A percentile compares a stretch with the other conserved stretches of the same genome.
These are phyloP conservation scores for Periophthalmodon schlosseri DNA, from an alignment of 2,113 vertebrate genomes.

Conservation along the genomic window DNA sequence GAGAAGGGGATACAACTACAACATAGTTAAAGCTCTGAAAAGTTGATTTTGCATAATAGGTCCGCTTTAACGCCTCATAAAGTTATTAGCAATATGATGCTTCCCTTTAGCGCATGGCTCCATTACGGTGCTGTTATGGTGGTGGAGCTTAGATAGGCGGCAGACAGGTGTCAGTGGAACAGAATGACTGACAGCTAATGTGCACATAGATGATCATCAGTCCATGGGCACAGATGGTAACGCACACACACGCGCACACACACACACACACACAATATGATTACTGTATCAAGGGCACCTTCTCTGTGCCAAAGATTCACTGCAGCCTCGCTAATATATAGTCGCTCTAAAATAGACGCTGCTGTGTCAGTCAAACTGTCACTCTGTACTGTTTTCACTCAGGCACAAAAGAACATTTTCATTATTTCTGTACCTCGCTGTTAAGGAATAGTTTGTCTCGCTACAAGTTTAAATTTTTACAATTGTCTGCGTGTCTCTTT, in stretches of 20 bases:
- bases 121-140: conserved; percentile 2
- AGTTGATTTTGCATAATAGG: too few relatives aligned
- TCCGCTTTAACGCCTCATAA: background rate
- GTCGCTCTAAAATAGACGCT: conserved; percentile 28
- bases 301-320: conserved; percentile 30
- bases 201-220: conserved; percentile 53
- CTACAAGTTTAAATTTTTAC: background rate
- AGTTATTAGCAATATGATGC: background rate
- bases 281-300: conserved; percentile 56
- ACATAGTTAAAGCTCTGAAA: too few relatives aligned
- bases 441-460: background rate
- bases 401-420: conserved; percentile 14
- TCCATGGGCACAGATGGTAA: conserved; percentile 51
- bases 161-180: conserved; percentile 35
- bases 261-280: conserved; percentile 20
- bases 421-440: background rate
- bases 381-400: conserved; percentile 21
- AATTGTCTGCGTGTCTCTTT: background rate
- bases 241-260: conserved; percentile 17
- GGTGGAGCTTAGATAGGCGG: conserved; percentile 33
- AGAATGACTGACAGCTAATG: conserved; percentile 61
- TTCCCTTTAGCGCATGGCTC: background rate
- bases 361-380: conserved; percentile 37
- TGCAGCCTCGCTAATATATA: background rate
- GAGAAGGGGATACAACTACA: too few relatives aligned